phyloP scores from a whole-genome alignment of 2,888 invertebrate species.

The Lordiphosa andalusiaca region DNA sequence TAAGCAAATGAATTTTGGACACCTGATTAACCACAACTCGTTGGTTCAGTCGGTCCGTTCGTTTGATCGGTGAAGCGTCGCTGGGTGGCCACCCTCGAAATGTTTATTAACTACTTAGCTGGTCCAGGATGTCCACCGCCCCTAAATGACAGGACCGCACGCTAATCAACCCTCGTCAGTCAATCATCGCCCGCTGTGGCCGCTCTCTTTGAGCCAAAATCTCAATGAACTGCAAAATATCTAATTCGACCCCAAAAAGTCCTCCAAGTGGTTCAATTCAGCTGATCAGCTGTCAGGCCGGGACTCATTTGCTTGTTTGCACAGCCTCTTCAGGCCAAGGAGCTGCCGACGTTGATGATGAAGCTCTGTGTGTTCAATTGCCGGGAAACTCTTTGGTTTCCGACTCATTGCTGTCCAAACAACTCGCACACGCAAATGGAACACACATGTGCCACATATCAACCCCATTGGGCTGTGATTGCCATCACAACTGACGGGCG shows the following conservation, averaged over 20 bases:
- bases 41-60: constrained; percentile 21
- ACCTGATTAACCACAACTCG: constrained; percentile 55
- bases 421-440: constrained; percentile 13
- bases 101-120: constrained; percentile 43
- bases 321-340: constrained; percentile 20
- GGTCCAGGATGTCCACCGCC: constrained; percentile 19
- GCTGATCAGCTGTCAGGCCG: constrained; percentile 48
- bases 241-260: constrained; percentile 28
- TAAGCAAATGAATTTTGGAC: constrained; percentile 48
- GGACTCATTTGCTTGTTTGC: constrained; percentile 48
- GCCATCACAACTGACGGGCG: constrained; percentile 31
- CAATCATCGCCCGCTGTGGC: constrained; percentile 25
- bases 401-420: constrained; percentile 57
- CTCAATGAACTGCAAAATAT: constrained; percentile 51
- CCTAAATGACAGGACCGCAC: constrained; percentile 8
- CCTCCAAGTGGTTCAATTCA: constrained; percentile 40
- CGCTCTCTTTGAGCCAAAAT: constrained; percentile 8
- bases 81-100: constrained; percentile 12
- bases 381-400: constrained; percentile 59
- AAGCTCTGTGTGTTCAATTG: constrained; percentile 54
- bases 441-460: constrained; percentile 25
- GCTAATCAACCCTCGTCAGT: constrained; percentile 57
- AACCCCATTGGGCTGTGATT: constrained; percentile 31
- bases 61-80: constrained; percentile 31
- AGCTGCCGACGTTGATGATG: constrained; percentile 20